These are phyloP conservation scores for Apodemia duryi DNA, from an alignment of 2,888 invertebrate species.

Conservation along the genomic window DNA sequence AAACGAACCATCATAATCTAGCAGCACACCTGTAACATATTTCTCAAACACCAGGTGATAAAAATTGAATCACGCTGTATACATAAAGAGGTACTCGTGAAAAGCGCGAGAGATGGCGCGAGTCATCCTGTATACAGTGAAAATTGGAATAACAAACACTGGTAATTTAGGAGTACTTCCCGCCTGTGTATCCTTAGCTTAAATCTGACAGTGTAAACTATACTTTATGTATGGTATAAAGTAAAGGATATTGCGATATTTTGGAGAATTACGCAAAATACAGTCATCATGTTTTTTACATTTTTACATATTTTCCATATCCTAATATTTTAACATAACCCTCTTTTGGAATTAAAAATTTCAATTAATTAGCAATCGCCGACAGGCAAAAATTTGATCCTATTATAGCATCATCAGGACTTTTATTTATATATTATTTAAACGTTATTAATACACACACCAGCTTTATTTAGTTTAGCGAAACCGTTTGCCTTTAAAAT, in stretches of 20 bases:
- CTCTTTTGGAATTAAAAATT: too few relatives aligned
- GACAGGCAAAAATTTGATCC: too few relatives aligned
- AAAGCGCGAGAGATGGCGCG: background rate
- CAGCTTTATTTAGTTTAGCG: too few relatives aligned
- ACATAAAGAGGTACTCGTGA: background rate
- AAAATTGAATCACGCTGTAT: constrained; percentile 1
- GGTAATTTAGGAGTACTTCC: constrained; percentile 37
- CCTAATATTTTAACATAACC: too few relatives aligned
- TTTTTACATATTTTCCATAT: too few relatives aligned
- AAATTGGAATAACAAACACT: constrained; percentile 40
- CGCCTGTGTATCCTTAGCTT: constrained; percentile 32
- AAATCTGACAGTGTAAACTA: constrained; percentile 36
- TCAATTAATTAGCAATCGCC: too few relatives aligned
- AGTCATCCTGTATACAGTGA: constrained; percentile 24
- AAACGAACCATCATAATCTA: background rate
- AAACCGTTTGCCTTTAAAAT: too few relatives aligned
- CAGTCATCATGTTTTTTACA: too few relatives aligned
- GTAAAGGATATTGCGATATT: constrained; percentile 22
- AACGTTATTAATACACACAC: too few relatives aligned
- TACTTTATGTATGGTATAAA: constrained; percentile 29
- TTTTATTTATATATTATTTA: too few relatives aligned
- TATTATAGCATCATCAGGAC: too few relatives aligned
- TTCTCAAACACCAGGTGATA: constrained; percentile 3
- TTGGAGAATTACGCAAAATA: too few relatives aligned
- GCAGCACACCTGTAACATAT: background rate